phyloP scores from a whole-genome alignment of 2,888 invertebrate species.

The Phorcus lineatus region DNA sequence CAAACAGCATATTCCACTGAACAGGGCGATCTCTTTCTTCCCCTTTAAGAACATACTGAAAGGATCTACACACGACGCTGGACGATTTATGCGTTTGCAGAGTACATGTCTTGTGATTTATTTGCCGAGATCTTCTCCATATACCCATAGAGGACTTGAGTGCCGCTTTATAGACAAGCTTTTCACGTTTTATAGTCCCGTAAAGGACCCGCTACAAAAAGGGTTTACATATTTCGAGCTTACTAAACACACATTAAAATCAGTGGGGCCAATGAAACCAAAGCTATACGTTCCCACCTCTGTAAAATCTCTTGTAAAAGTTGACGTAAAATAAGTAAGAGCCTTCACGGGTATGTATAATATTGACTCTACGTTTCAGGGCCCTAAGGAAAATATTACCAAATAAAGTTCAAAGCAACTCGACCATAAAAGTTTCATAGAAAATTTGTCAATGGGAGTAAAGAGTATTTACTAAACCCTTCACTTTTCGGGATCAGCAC shows the following conservation, averaged over 20 bases:
- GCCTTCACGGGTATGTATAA: background rate
- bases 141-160: background rate
- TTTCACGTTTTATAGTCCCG: background rate
- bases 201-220: conserved; percentile 1
- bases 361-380: background rate
- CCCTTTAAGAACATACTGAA: background rate
- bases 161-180: background rate
- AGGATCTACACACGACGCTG: background rate
- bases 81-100: background rate
- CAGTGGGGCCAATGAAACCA: conserved; percentile 1
- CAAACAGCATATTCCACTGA: background rate
- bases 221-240: conserved; percentile 18
- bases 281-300: background rate
- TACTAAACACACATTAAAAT: conserved; percentile 18
- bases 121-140: background rate
- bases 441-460: conserved; percentile 12
- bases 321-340: conserved; percentile 1
- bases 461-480: background rate
- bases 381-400: conserved; percentile 18
- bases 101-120: conserved; percentile 7
- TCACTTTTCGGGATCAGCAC: background rate
- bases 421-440: conserved; percentile 12
- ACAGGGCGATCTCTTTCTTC: background rate
- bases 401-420: conserved; percentile 9
- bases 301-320: background rate